Evolutionary conservation across 2,113 vertebrate species (phyloP), one percentile per base, ranked within the genome.

Genomic region (Pseudorectes ferrugineus): DNA sequence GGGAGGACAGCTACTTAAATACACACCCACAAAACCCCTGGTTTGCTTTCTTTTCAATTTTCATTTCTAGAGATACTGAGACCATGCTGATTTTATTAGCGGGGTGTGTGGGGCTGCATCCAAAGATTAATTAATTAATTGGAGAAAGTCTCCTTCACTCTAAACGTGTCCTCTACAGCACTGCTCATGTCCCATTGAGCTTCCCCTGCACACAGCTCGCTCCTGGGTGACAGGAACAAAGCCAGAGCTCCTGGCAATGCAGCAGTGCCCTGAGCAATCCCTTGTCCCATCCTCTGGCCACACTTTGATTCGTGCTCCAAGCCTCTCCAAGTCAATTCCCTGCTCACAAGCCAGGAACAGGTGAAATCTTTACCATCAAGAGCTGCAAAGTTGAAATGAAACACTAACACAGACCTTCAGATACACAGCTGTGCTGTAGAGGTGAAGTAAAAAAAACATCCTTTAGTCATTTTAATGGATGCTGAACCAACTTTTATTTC

Each of bases 201-300:
- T 62, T 43, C 7, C 8, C 28, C 26, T 75, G 21, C 48, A 15
- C 35, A 4, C 24, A 48, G 31, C 9, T 77, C 54, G 15, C 45
- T 73, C 54, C 43, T 33, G 63, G 46, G 25, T 12, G 59, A 4
- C 13, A 6, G 0, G 7, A 43, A n/a, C 28, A 62, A 72, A 65
- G 21, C 14, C 70, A 59, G 5, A 0, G 3, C 38, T 43, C 9
- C 2, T 19, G 52, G 58, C 19, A 49, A 2, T 6, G 35, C 36
- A 43, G 14, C 24, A 35, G 16, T 10, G 31, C 18, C 28, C 28
- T 28, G 33, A 45, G 73, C 43, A 45, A 58, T 36, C 26, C 22
- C 24, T 9, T 2, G 7, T 73, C 14, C 77, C 62, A 35, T 61
- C 54, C 23, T 26, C 10, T 15, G 62, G 9, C 28, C 2, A 0